Conservation (phyloP, 2,888 invertebrate species). For the Heliconius erato region DNA sequence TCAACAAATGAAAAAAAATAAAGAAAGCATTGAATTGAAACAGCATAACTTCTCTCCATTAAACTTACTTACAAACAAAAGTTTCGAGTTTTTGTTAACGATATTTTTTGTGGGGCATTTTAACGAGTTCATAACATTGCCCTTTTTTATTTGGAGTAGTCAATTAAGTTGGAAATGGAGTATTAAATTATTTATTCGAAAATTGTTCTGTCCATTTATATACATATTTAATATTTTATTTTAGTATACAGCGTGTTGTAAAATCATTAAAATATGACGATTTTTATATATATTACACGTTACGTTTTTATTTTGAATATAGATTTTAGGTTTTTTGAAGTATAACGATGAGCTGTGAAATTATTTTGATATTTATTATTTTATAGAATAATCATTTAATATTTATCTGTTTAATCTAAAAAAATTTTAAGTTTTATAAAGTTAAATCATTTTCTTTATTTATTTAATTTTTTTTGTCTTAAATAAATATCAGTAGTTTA, state of each 20-base stretch:
- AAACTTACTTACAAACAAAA: conserved; percentile 38
- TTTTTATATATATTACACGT: neutral
- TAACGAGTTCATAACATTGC: conserved; percentile 43
- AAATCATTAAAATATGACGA: neutral
- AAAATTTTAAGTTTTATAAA: too few relatives aligned
- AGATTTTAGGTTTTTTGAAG: too few relatives aligned
- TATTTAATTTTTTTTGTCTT: too few relatives aligned
- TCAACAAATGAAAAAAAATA: conserved; percentile 9
- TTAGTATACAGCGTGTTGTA: neutral
- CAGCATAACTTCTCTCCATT: conserved; percentile 37
- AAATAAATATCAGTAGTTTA: too few relatives aligned
- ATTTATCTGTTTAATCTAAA: too few relatives aligned
- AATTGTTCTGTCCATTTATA: conserved; percentile 34
- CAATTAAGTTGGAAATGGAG: conserved; percentile 46
- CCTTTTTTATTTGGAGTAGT: conserved; percentile 46
- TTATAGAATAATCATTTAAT: too few relatives aligned
- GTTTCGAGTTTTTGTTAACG: conserved; percentile 42
- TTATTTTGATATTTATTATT: too few relatives aligned
- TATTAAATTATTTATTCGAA: conserved; percentile 49
- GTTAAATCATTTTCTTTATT: too few relatives aligned
- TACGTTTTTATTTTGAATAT: neutral
- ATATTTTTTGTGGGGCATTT: conserved; percentile 44
- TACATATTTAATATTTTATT: too few relatives aligned
- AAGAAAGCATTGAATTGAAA: conserved; percentile 35
- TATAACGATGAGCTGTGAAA: too few relatives aligned